Evolutionary conservation across 2,888 invertebrate genomes (phyloP).

Genomic region (Augiades crinisus): DNA sequence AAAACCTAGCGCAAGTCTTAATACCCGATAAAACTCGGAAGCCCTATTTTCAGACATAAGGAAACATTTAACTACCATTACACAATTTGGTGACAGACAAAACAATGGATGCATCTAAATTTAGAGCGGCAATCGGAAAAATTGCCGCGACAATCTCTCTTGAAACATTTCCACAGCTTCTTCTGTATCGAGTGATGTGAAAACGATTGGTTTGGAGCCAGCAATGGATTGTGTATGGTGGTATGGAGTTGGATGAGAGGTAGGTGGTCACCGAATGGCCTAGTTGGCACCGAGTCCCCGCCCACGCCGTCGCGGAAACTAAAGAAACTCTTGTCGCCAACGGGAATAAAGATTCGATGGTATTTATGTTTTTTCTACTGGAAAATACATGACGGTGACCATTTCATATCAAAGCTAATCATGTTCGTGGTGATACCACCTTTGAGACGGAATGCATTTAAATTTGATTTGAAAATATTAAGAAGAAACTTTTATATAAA

Average conservation of each 20-base stretch:
- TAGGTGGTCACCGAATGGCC: conserved; percentile 59
- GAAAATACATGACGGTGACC: too few species aligned
- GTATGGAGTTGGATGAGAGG: conserved; percentile 32
- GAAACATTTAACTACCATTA: conserved; percentile 66
- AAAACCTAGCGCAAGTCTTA: neutral
- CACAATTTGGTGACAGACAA: conserved; percentile 68
- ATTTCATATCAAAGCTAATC: too few species aligned
- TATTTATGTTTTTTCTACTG: too few species aligned
- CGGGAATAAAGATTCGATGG: too few species aligned
- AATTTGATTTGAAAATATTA: too few species aligned
- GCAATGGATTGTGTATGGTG: conserved; percentile 27
- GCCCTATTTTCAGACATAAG: conserved; percentile 62
- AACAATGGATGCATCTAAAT: conserved; percentile 65
- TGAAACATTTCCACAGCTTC: conserved; percentile 16
- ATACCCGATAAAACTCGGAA: conserved; percentile 19
- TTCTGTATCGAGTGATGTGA: neutral
- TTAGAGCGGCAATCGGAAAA: conserved; percentile 49
- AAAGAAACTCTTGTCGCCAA: conserved; percentile 49
- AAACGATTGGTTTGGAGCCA: neutral
- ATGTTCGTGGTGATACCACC: too few species aligned
- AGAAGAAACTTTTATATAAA: too few species aligned
- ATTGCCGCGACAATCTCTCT: conserved; percentile 33
- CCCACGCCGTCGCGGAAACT: conserved; percentile 62
- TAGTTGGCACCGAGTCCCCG: conserved; percentile 62
- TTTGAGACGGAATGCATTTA: too few species aligned